Evolutionary conservation across 2,113 vertebrate genomes (phyloP), one percentile per base, ranked within the genome.

Genomic region (Vimba vimba): DNA sequence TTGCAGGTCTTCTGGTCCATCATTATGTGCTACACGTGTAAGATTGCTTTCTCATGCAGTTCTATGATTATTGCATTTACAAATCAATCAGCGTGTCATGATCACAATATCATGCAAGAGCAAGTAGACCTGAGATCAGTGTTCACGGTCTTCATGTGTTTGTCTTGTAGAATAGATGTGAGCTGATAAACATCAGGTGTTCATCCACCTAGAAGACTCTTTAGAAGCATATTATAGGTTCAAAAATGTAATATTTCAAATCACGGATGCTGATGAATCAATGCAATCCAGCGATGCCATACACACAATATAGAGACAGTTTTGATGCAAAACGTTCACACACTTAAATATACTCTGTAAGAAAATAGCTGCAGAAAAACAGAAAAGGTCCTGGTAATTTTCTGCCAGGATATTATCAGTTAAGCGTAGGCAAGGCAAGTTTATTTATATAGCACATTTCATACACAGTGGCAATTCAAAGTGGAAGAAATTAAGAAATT

Each of bases 1-100:
- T 89, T 82, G 82, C 90, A 89, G 87, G 89, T 92, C 88, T 90
- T 81, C 86, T 81, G 71, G 86, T 82, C 47, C 59, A 89, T 82
- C 86, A 87, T 90, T 90, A 85, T 89, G 88, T 78, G 27, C 89
- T 64, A 66, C 87, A 69, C 27, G 52, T 79, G 83, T n/a, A 68
- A 86, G 69, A 87, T 85, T 74, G 25, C 76, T 80, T 87, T 74
- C 57, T 59, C 12, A 4, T 80, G 52, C 62, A 47, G 60, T 25
- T 57, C 77, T 6, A 47, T 33, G 33, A 64, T 62, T 84, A 74
- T 60, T 39, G 27, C 27, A 39, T 83, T 73, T 88, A 84, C 84
- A 79, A 73, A 74, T 79, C 30, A 55, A 79, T 73, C 30, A 30
- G 7, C 13, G 15, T 64, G 13, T n/a, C 76, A 60, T 17, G 84